A percentile compares a stretch with the other conserved stretches of the same genome.
Evolutionary conservation across 1,140 invertebrate species (phyloP).

Genomic region (Cryptotermes secundus): DNA sequence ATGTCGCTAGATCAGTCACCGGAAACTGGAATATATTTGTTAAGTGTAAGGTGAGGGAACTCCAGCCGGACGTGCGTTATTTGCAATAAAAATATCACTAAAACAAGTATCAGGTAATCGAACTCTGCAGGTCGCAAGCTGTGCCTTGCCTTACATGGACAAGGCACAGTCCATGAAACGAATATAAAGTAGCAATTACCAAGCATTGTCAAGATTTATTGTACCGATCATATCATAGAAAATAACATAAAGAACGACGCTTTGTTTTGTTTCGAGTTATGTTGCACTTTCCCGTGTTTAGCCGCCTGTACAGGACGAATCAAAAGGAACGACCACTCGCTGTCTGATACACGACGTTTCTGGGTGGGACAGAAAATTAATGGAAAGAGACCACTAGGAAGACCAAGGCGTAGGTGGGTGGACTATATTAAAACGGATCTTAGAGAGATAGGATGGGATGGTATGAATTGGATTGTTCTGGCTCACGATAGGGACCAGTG

Average conservation of each 20-base stretch:
- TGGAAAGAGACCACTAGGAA: no score
- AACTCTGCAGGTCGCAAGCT: not conserved
- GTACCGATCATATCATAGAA: not conserved
- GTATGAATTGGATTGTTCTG: no score
- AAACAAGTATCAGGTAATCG: slow-evolving; percentile 7
- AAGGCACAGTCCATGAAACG: not conserved
- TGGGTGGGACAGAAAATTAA: no score
- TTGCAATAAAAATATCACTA: slow-evolving; percentile 3
- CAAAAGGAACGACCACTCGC: not conserved
- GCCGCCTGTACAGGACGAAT: not conserved
- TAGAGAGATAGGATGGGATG: no score
- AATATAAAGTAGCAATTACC: slow-evolving; percentile 12
- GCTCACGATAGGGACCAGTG: no score
- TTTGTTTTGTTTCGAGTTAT: not conserved
- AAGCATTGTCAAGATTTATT: not conserved
- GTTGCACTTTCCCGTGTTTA: not conserved
- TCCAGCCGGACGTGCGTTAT: not conserved
- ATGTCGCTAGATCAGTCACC: no score
- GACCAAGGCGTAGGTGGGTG: no score
- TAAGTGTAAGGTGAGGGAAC: not conserved
- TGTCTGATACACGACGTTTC: no score
- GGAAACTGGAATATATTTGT: no score
- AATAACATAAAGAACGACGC: not conserved
- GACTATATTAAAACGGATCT: no score
- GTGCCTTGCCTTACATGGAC: slow-evolving; percentile 12